Conservation (phyloP, 2,797 vertebrate species). For the Rousettus madagascariensis region DNA sequence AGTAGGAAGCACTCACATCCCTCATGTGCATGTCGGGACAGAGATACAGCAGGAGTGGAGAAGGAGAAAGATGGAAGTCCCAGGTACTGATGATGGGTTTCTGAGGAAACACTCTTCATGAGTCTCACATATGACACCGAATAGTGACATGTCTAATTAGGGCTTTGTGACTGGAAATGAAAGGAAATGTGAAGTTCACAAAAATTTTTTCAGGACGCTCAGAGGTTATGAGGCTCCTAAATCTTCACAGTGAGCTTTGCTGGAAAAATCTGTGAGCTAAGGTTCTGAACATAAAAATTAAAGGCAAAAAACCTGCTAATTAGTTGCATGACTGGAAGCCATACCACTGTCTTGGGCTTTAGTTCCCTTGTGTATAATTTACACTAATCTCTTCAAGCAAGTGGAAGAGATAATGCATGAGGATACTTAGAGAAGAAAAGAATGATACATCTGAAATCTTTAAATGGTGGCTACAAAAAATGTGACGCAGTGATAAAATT, state of each 20-base stretch:
- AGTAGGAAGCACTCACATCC: conserved; percentile 19
- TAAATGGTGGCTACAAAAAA: background rate
- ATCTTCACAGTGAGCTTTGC: background rate
- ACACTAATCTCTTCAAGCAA: background rate
- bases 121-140: conserved; percentile 56
- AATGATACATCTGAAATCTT: background rate
- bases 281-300: background rate
- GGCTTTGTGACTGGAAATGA: conserved; percentile 19
- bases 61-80: background rate
- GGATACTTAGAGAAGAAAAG: background rate
- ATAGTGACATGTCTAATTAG: conserved; percentile 57
- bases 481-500: background rate
- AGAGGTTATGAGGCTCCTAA: background rate
- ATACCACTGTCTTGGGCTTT: background rate
- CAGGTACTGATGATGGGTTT: background rate
- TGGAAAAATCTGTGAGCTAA: background rate
- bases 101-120: conserved; percentile 46
- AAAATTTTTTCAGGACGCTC: conserved; percentile 35
- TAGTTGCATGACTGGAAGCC: background rate
- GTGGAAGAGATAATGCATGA: background rate
- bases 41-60: background rate
- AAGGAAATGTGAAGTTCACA: conserved; percentile 31
- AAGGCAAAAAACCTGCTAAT: background rate
- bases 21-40: background rate
- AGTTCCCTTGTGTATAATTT: background rate